Base-by-base conservation (phyloP, 2,888 invertebrate genomes). In the Colletes collaris region DNA sequence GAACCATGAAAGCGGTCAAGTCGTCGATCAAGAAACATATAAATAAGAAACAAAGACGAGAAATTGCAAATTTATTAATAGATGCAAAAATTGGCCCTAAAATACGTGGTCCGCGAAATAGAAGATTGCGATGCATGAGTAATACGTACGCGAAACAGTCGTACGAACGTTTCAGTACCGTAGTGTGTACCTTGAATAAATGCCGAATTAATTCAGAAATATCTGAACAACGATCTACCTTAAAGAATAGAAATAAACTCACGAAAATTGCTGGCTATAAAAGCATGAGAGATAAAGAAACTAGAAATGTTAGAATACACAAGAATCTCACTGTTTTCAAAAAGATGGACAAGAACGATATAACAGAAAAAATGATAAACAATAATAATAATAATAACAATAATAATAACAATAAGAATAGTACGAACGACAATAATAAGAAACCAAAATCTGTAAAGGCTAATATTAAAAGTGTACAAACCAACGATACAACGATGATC, bases 61-160 rank as follows among this genome's bases (percentile, higher is more conserved):
- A 92, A 76, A 86, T 92, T 8, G 88, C 91, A 2, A 92, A 92
- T 82, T 82, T 92, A 53, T 87, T 82, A 0, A 92, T 92, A 63
- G 90, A 92, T 55, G 91, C 91, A 0, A 92, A 91, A 74, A 87
- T 92, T 11, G 87, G 89, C 27, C 87, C 90, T 0, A 83, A 87
- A 13, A 81, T 87, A n/a, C 86, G 90, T 4, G 89, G 89, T 0
- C 89, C 90, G 0, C 86, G 91, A 13, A 83, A 79, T 49, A 84
- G 82, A 70, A 80, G 86, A 72, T 65, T 83, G 4, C 85, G 90
- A 3, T 80, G 85, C 62, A 79, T 66, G 4, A 83, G 75, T 52
- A 79, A 64, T 13, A 56, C 62, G 1, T 84, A 75, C 10, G 58
- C 69, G 0, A 78, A 84, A 58, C 65, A 69, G 16, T 76, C 62